Base-by-base conservation (phyloP, 2,797 vertebrate genomes). In the Manis crassicaudata region DNA sequence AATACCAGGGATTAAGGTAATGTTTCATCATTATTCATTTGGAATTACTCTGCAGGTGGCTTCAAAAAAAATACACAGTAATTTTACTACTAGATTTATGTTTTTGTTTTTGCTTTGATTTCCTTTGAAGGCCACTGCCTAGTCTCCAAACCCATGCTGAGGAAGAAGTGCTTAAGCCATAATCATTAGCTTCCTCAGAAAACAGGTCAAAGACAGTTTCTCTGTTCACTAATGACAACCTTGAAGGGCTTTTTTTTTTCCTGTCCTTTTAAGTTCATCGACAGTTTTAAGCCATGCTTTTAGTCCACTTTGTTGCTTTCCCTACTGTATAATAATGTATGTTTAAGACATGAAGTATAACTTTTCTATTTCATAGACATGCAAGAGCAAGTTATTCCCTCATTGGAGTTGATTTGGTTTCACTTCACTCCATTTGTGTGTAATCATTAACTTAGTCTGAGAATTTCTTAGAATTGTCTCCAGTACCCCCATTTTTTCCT, bases 141-240 rank as follows among this genome's bases (percentile, higher is more conserved):
- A 23, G 23, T 90, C 50, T 92, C 77, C 81, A 75, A 94, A 91
- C 23, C 90, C 72, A 23, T 67, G 32, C 27, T 68, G 77, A 91
- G 75, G 56, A 95, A 62, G 21, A 72, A 76, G 20, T 32, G 56
- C 18, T 54, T 70, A 73, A 23, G 3, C n/a, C 27, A 35, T 91
- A 83, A 67, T 72, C 91, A 85, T 81, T 76, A 92, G 63, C 65
- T 88, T 62, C 29, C 43, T 58, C 27, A 94, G 88, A 81, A 92
- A 92, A 73, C 29, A 21, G 4, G 11, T 73, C 63, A 76, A 84
- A 87, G n/a, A 37, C 67, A 85, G 58, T 93, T 87, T 95, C 60
- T 97, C 50, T 93, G 27, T 70, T 96, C 32, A 82, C 35, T 87
- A 60, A 16, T 92, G 21, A 58, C 62, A 65, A 6, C 29, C n/a